Percentiles rank a stretch among this genome's conserved stretches.
Evolutionary conservation across 2,113 vertebrate genomes (phyloP).

Genomic region (Uria aalge): DNA sequence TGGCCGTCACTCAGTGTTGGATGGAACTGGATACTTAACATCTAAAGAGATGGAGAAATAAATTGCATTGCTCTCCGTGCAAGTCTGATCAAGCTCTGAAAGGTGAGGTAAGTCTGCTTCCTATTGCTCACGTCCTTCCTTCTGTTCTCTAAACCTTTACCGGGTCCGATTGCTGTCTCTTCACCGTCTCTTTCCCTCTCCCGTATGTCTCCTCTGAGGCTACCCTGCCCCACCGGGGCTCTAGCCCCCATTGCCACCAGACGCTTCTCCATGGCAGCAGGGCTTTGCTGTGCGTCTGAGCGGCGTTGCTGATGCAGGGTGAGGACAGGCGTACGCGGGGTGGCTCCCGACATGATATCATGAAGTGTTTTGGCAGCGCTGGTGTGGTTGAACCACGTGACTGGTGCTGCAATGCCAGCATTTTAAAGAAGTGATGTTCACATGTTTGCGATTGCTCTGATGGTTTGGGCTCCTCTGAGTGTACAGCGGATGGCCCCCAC

Average conservation of each 20-base stretch:
- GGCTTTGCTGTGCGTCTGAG: background rate
- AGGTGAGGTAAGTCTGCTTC: constrained; percentile 46
- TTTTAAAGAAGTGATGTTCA: background rate
- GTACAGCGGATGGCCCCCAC: background rate
- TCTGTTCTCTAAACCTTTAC: background rate
- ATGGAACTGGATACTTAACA: background rate
- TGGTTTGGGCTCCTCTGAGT: background rate
- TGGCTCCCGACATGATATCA: background rate
- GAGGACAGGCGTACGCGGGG: background rate
- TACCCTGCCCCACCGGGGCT: background rate
- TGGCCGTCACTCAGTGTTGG: background rate
- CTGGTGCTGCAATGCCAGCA: background rate
- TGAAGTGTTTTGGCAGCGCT: background rate
- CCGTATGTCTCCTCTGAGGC: rapidly evolving
- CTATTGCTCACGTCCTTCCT: background rate
- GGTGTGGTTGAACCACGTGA: background rate
- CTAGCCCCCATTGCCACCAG: background rate
- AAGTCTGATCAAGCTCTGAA: constrained; percentile 38
- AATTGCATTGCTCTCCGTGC: background rate
- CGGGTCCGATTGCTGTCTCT: background rate
- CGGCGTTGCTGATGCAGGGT: background rate
- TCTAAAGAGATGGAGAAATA: background rate
- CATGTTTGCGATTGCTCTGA: background rate
- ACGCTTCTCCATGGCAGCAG: rapidly evolving
- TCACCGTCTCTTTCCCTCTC: background rate